Evolutionary conservation across 1,140 invertebrate species (phyloP).

Genomic region (Bombus fervidus): DNA sequence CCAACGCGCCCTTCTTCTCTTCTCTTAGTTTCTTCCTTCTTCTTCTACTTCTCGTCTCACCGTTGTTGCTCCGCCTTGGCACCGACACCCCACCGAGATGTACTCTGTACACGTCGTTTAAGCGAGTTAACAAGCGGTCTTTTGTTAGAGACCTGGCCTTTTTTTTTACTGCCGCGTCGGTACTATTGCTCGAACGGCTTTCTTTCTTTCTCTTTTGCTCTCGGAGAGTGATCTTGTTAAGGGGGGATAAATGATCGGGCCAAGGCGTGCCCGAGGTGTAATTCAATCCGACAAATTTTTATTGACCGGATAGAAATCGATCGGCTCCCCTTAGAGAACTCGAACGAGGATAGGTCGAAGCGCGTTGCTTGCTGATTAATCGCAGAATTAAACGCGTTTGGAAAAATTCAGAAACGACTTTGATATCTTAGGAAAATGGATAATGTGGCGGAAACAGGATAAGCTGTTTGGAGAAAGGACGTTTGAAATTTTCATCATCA

Average conservation of each 20-base stretch:
- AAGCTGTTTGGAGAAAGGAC: background rate
- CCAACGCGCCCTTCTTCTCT: background rate
- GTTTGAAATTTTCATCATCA: background rate
- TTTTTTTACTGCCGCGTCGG: slow-evolving; percentile 38
- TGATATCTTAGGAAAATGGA: background rate
- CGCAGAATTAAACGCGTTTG: background rate
- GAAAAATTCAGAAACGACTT: background rate
- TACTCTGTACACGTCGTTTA: slow-evolving; percentile 51
- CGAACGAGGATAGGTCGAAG: background rate
- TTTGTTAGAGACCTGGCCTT: slow-evolving; percentile 44
- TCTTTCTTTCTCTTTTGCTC: no score
- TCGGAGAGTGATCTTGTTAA: slow-evolving; percentile 14
- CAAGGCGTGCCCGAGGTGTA: slow-evolving; percentile 16
- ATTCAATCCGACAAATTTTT: slow-evolving; percentile 38
- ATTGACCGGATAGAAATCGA: slow-evolving; percentile 25
- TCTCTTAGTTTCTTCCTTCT: background rate
- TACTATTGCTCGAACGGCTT: slow-evolving; percentile 28
- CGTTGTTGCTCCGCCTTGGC: background rate
- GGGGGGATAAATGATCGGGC: slow-evolving; percentile 25
- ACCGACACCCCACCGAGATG: slow-evolving; percentile 44
- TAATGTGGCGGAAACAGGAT: no score
- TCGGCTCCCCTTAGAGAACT: background rate
- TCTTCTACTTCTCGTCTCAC: background rate
- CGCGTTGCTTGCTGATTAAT: background rate
- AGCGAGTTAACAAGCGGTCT: slow-evolving; percentile 53